Conservation (phyloP, 2,113 vertebrate genomes). For the Numida meleagris region DNA sequence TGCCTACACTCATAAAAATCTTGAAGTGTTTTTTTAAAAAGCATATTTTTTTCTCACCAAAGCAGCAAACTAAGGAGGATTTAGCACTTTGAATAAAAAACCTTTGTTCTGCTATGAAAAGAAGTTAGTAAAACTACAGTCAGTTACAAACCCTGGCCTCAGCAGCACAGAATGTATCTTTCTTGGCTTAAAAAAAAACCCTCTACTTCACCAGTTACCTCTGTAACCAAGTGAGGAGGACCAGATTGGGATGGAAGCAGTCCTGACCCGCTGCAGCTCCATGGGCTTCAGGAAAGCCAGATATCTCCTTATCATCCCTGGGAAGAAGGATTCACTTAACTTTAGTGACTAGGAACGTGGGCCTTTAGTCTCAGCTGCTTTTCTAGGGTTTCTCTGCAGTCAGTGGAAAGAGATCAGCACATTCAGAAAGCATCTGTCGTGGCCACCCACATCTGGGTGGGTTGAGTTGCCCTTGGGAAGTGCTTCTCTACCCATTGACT, state of each 20-base stretch:
- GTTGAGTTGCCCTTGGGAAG: not conserved
- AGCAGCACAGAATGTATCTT: not conserved
- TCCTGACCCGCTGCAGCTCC: not conserved
- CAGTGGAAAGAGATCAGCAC: not conserved
- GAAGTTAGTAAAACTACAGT: not conserved
- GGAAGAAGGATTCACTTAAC: not conserved
- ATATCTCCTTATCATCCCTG: not conserved
- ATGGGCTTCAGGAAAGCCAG: not conserved
- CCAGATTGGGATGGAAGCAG: not conserved
- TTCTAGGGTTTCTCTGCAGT: not conserved
- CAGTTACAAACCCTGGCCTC: not conserved
- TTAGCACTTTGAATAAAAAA: slow-evolving; percentile 24
- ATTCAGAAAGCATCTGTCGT: not conserved
- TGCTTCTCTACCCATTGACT: not conserved
- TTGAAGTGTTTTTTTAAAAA: not conserved
- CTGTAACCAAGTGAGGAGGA: not conserved
- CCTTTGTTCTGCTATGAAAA: not conserved
- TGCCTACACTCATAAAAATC: slow-evolving; percentile 34
- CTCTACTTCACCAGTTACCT: not conserved
- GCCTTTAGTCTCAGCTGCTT: not conserved
- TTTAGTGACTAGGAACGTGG: not conserved
- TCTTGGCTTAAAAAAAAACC: not conserved
- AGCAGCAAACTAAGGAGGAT: slow-evolving; percentile 11
- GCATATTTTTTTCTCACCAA: not conserved
- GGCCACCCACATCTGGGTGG: not conserved